Base-by-base conservation (phyloP, 2,797 vertebrate species). In the Enteromius treurensis region DNA sequence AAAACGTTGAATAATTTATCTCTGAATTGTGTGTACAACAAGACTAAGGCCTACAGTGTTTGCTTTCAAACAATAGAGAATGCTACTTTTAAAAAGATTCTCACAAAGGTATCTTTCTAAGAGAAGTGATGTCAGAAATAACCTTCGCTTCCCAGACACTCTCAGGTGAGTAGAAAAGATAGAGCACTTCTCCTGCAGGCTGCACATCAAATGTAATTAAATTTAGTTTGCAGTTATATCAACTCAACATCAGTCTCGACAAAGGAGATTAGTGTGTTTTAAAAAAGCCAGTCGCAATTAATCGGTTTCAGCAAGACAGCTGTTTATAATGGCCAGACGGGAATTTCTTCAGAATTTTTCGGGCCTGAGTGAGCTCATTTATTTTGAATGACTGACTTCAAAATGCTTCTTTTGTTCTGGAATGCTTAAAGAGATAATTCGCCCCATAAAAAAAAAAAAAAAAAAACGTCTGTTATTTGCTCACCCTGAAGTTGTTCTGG, bases 131-230 rank as follows among this genome's bases (percentile, higher is more conserved):
- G 53, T 78, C 84, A 81, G 79, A 73, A 85, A 81, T 32, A 81
- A 81, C 42, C 79, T 82, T 49, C 5, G 34, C 79, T 74, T 74
- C 29, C 76, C 65, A 77, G 74, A 77, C 60, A 67, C 19, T 83
- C 65, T 83, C 78, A 82, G 76, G 81, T 85, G 79, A 84, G 71
- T 69, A 71, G 79, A 49, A 67, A 79, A 74, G 80, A 70, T 51
- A 76, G 62, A 84, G 80, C 55, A 40, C 55, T 84, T 84, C 42
- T 83, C 73, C 64, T 87, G 71, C 77, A 82, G 74, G 79, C 65
- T 79, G 81, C 80, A 84, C 76, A 60, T 76, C 78, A 85, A 85
- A 87, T 80, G 79, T 84, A 84, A 87, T 89, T 85, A 80, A 80
- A 84, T 89, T 79, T 86, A 26, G 23, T 73, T 82, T 15, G 55